Base-by-base conservation (phyloP, 1,140 invertebrate species). In the Papilio machaon region DNA sequence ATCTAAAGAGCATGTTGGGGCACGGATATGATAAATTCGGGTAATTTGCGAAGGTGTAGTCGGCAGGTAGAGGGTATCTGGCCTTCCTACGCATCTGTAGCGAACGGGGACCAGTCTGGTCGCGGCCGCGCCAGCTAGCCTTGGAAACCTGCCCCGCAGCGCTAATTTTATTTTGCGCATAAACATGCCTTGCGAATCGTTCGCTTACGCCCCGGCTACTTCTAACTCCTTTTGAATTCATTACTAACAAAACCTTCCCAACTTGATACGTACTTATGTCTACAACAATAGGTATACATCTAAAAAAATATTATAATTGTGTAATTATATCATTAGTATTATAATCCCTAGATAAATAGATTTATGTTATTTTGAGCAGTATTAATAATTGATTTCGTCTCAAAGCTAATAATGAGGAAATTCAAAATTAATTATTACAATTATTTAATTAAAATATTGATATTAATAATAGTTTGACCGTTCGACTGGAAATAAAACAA, bases 91-190 rank as follows among this genome's bases (percentile, higher is more conserved):
- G 77, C 54, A 46, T 52, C 74, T 47, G 74, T 52, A 58, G 54
- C 77, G 23, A 64, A 38, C 64, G 64, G 81, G 83, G 84, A 85
- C 77, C 86, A 82, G 87, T 79, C 84, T 83, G 46, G 15, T 82
- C 81, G 82, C 81, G 80, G 81, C 84, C 82, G 83, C 90, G 87
- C 91, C 88, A 87, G 90, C 91, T 82, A 85, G 80, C 88, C 84
- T 88, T 90, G 85, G 88, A 85, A 92, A 93, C 91, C 91, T 91
- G 90, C 90, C 87, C 85, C 76, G 82, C 84, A 83, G 84, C 88
- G 85, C 85, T 90, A 88, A 91, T 90, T 91, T 91, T 89, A 90
- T 91, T 91, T 90, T 88, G 86, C 88, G 88, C 86, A 85, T 83
- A 91, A 92, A 92, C 90, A 84, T 84, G 92, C 91, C 91, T 89